Base-by-base conservation (phyloP, 2,113 vertebrate genomes). In the Sigmodon hispidus region DNA sequence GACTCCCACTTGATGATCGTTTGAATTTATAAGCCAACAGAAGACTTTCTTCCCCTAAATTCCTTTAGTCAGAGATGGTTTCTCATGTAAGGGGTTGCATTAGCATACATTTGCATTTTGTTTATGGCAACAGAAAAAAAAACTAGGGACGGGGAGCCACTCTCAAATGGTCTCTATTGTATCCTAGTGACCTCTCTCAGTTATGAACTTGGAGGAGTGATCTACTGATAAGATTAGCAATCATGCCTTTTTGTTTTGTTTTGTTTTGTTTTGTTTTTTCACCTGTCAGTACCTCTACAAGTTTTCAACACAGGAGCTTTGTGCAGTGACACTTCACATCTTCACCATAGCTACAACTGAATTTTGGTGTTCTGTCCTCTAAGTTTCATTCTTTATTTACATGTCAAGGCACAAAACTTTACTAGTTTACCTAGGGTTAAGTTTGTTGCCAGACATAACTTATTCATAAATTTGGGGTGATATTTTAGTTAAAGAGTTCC, bases 381-480 rank as follows among this genome's bases (percentile, higher is more conserved):
- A 96, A 77, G 77, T 92, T 94, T 93, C 63, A 81, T 77, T 93
- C 65, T 97, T 84, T 69, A 81, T 94, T 90, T 96, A 26, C 48
- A 89, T 70, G 29, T 87, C 67, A 88, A 95, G 94, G 34, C 67
- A 69, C 4, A 70, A 1, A 80, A 61, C 26, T 63, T 93, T 70
- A 90, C 89, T 93, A 93, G 19, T 83, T 93, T 90, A 8, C 12
- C 48, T 48, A 91, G 85, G 89, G 65, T 83, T 55, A 92, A 93
- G 48, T 26, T 89, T 50, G 43, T 34, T 91, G 36, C 57, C 61
- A 80, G 77, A 45, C 70, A 72, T 9, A 50, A 89, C 12, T 69
- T 17, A 84, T 65, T 87, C 90, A 89, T 75, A 61, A 81, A 90
- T 67, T 95, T 40, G 89, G 70, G 86, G 40, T 84, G 9, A 45